Evolutionary conservation across 2,797 vertebrate species (phyloP), one percentile per base, ranked within the genome.

Genomic region (Arnoldichthys spilopterus): DNA sequence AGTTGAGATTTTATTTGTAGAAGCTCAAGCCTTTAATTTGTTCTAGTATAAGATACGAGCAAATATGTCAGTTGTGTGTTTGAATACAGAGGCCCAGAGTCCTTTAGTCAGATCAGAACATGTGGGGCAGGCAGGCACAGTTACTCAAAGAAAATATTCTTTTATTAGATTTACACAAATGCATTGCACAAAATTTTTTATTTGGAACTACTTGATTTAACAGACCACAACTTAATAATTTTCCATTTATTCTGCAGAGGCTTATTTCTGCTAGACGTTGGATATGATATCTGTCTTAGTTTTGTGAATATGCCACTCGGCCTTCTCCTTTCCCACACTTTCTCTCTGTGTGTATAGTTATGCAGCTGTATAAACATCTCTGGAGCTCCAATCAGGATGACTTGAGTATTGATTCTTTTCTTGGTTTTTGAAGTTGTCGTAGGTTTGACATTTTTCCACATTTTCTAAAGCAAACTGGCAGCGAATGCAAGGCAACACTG

Each of bases 281-380:
- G 61, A 45, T 24, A 37, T 72, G 59, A 72, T 81, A 63, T 77
- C 51, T 53, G 22, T 77, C 72, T 61, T 30, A 40, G 70, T 67
- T 77, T 34, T 67, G 69, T 66, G 63, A 67, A 72, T 64, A 30
- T 72, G 69, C 69, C 74, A 49, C 47, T 76, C 51, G 6, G 28
- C 24, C 16, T 63, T 56, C 40, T 59, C 56, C 28, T 73, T 72
- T 81, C 69, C 62, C 53, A 61, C 53, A 40, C 28, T 59, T 73
- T 61, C 62, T 66, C 61, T 45, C 43, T 45, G 43, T 15, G 47
- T 82, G 43, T 68, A 64, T 53, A 73, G 56, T 26, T 24, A 13
- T 30, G 70, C 74, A 73, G 80, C 74, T 77, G 75, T 77, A 73
- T 82, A 77, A 77, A 77, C 76, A 82, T 16, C 15, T 45, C 26